Percentiles rank a stretch among this genome's conserved stretches.
Conservation (phyloP, 1,140 invertebrate species). For the Apis laboriosa region DNA sequence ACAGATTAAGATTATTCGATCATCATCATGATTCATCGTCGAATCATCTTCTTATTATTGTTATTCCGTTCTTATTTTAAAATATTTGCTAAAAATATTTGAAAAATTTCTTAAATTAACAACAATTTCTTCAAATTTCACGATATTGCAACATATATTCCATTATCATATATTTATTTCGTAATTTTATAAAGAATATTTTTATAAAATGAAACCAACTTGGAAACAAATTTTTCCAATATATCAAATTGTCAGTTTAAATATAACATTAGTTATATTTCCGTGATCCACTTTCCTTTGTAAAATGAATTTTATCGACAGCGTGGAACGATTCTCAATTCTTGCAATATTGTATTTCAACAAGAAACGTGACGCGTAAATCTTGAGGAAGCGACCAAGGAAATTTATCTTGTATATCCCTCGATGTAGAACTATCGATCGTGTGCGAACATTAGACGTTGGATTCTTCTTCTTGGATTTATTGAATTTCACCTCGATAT, state of each 20-base stretch:
- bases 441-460: not conserved
- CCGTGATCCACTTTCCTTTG: no score
- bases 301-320: not conserved
- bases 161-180: no score
- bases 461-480: slow-evolving; percentile 19
- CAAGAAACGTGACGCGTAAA: slow-evolving; percentile 1
- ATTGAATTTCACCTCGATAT: slow-evolving; percentile 3
- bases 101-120: no score
- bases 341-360: not conserved
- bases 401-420: slow-evolving; percentile 14
- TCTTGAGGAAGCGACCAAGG: not conserved
- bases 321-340: not conserved
- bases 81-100: no score
- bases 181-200: no score
- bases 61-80: not conserved
- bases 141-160: no score
- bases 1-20: not conserved
- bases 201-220: not conserved
- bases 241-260: not conserved
- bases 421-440: not conserved
- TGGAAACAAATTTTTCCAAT: not conserved
- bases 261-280: not conserved
- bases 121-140: no score
- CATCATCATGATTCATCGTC: not conserved
- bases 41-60: not conserved